These are phyloP conservation scores for Rhincodon typus DNA, from an alignment of 2,797 vertebrate species.

Conservation along the genomic window DNA sequence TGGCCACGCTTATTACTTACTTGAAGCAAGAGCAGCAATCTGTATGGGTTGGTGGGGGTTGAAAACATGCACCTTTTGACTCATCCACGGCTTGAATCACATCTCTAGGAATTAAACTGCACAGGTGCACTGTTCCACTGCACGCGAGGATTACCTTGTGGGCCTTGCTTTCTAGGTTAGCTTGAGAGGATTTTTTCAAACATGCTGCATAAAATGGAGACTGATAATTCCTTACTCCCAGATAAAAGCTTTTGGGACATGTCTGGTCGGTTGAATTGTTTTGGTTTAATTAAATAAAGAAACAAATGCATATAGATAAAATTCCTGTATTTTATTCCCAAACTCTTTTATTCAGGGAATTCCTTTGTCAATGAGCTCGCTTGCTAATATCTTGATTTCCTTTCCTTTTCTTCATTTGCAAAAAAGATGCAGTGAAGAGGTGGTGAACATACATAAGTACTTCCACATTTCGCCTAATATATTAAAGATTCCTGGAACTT, in stretches of 20 bases:
- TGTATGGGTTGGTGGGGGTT: background rate
- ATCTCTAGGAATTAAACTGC: background rate
- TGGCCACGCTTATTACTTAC: too few species aligned
- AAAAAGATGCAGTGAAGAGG: background rate
- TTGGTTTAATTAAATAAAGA: background rate
- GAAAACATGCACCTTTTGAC: background rate
- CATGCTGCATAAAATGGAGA: background rate
- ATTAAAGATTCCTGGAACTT: background rate
- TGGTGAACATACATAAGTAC: background rate
- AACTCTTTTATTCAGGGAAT: background rate
- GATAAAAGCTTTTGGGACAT: background rate
- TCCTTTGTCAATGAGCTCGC: background rate
- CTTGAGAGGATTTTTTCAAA: background rate
- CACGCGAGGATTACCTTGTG: background rate
- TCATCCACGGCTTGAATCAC: background rate
- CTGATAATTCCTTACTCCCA: background rate
- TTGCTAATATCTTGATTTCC: background rate
- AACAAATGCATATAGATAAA: background rate
- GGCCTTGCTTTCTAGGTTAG: background rate
- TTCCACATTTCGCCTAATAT: background rate
- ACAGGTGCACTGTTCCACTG: background rate
- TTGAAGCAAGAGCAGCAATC: background rate
- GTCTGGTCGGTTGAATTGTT: background rate
- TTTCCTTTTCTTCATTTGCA: background rate
- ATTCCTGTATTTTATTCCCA: background rate